These are phyloP conservation scores for Apus apus DNA, from an alignment of 2,113 vertebrate genomes.

Conservation along the genomic window DNA sequence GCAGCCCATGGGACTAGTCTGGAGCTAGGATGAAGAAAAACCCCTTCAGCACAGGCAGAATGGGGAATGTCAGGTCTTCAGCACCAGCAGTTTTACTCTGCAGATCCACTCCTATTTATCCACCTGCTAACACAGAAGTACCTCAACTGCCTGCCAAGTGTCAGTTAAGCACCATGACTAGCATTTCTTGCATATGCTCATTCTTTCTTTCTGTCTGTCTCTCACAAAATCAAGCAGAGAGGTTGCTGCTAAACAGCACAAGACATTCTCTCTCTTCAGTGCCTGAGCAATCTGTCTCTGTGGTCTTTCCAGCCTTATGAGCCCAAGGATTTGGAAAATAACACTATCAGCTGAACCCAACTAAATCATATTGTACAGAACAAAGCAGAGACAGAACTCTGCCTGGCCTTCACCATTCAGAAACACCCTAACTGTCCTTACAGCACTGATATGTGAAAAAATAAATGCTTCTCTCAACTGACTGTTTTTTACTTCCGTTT, in stretches of 20 bases:
- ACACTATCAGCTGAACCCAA: neutral
- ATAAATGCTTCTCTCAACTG: neutral
- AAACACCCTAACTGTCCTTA: neutral
- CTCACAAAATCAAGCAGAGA: neutral
- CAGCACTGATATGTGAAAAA: neutral
- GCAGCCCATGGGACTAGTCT: neutral
- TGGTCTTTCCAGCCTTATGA: neutral
- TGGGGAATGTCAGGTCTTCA: neutral
- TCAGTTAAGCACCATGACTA: neutral
- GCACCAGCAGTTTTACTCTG: neutral
- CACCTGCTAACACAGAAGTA: neutral
- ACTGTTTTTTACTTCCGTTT: neutral
- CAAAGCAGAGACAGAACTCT: neutral
- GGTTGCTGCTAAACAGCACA: neutral
- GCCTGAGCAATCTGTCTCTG: constrained; percentile 17
- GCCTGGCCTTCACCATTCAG: neutral
- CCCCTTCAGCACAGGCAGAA: neutral
- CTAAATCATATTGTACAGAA: neutral
- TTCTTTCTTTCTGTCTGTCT: neutral
- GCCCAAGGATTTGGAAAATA: neutral
- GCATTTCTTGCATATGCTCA: neutral
- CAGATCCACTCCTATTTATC: neutral
- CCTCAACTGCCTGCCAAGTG: neutral
- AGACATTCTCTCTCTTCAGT: neutral
- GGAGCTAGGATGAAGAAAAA: neutral